Evolutionary conservation across 2,113 vertebrate genomes (phyloP).

Genomic region (Muscicapa adusta): DNA sequence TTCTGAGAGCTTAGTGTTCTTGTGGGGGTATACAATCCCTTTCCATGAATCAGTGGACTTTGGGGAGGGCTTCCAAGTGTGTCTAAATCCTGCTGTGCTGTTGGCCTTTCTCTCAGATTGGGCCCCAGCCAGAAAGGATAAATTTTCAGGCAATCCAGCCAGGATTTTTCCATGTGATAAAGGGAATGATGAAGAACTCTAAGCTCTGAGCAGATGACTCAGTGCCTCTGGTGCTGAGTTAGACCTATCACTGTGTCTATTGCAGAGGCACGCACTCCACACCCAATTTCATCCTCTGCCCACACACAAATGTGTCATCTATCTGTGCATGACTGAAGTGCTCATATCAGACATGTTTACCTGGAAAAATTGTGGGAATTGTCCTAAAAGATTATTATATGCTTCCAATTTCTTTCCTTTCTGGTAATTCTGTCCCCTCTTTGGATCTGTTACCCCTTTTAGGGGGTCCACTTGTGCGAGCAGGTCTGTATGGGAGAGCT

Average conservation of each 20-base stretch:
- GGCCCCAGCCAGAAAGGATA: not conserved
- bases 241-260: slow-evolving; percentile 25
- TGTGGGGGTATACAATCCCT: not conserved
- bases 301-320: slow-evolving; percentile 48
- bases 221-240: slow-evolving; percentile 49
- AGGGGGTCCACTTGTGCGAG: not conserved
- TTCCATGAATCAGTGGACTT: not conserved
- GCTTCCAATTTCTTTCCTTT: not conserved
- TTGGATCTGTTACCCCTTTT: not conserved
- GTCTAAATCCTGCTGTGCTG: not conserved
- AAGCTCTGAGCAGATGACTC: slow-evolving; percentile 57
- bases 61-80: not conserved
- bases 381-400: not conserved
- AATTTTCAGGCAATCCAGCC: not conserved
- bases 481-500: not conserved
- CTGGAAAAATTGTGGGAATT: not conserved
- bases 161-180: slow-evolving; percentile 29
- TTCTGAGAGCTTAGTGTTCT: not conserved
- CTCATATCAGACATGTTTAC: not conserved
- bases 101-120: not conserved
- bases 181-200: slow-evolving; percentile 25
- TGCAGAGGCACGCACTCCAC: slow-evolving; percentile 31
- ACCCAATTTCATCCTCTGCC: slow-evolving; percentile 52
- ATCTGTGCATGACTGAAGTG: not conserved
- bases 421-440: not conserved